These are phyloP conservation scores for Rhinoraja longicauda DNA, from an alignment of 2,797 vertebrate species.

Conservation along the genomic window DNA sequence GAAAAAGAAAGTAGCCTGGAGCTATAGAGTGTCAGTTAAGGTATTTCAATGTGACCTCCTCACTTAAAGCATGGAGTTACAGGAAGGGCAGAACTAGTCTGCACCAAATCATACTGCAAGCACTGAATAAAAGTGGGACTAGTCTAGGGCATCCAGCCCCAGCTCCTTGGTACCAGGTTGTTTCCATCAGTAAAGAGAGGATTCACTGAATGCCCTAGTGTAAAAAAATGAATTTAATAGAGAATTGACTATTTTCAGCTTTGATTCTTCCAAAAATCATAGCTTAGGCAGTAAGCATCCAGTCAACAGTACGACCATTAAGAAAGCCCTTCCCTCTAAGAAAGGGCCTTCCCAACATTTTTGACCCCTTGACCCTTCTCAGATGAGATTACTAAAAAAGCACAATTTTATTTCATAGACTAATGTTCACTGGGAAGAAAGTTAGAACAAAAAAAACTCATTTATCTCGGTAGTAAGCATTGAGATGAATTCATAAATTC, in stretches of 20 bases:
- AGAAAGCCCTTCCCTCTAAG: not conserved
- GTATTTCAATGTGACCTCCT: constrained; percentile 60
- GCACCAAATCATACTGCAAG: constrained; percentile 49
- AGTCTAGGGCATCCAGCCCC: constrained; percentile 9
- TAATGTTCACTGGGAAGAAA: constrained; percentile 31
- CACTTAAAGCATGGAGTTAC: constrained; percentile 54
- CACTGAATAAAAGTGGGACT: constrained; percentile 17
- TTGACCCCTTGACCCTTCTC: constrained; percentile 26
- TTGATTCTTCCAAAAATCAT: not conserved
- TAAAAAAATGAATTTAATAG: not conserved
- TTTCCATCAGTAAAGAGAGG: constrained; percentile 37
- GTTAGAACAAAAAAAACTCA: constrained; percentile 31
- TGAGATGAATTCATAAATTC: constrained; percentile 32
- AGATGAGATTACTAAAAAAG: constrained; percentile 38
- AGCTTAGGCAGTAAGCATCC: not conserved
- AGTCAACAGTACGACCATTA: not conserved
- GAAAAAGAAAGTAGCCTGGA: constrained; percentile 66
- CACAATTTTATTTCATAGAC: constrained; percentile 25
- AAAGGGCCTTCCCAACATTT: constrained; percentile 29
- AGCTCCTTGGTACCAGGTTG: not conserved
- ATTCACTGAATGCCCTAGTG: constrained; percentile 39
- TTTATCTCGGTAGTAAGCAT: constrained; percentile 13
- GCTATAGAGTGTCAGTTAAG: constrained; percentile 53
- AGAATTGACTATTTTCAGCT: not conserved
- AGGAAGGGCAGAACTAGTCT: constrained; percentile 55